These are phyloP conservation scores for Kradibia gibbosae DNA, from an alignment of 1,140 invertebrate genomes.

Conservation along the genomic window DNA sequence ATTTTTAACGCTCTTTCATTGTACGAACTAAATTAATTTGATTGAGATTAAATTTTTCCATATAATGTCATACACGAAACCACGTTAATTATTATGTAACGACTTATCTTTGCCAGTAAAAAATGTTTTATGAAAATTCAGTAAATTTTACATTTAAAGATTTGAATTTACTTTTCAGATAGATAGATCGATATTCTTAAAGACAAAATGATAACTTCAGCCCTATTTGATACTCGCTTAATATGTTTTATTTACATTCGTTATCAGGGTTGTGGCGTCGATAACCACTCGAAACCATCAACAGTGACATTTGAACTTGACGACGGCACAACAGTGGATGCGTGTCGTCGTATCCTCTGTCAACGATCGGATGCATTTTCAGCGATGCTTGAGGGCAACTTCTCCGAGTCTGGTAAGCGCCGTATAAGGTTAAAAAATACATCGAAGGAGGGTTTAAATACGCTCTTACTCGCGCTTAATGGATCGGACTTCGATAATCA, in stretches of 20 bases:
- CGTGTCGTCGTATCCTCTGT: constrained; percentile 76
- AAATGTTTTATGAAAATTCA: too few species aligned
- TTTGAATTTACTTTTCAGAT: too few species aligned
- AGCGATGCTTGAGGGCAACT: constrained; percentile 78
- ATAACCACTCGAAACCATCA: constrained; percentile 55
- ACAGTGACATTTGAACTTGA: constrained; percentile 77
- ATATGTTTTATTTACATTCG: neutral
- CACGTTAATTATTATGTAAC: too few species aligned
- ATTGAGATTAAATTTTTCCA: too few species aligned
- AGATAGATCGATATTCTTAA: too few species aligned
- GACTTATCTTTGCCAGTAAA: too few species aligned
- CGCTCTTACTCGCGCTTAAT: constrained; percentile 71
- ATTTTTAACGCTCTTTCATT: too few species aligned
- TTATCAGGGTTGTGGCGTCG: constrained; percentile 20
- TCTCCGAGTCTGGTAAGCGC: constrained; percentile 77
- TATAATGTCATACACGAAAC: too few species aligned
- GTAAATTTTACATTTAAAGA: too few species aligned
- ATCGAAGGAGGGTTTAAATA: constrained; percentile 73
- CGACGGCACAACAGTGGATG: constrained; percentile 75
- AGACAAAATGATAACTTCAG: neutral
- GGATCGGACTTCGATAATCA: constrained; percentile 68
- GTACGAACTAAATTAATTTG: too few species aligned
- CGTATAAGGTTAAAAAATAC: constrained; percentile 75
- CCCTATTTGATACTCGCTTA: neutral
- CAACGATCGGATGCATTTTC: constrained; percentile 78